A percentile compares a stretch with the other conserved stretches of the same genome.
phyloP scores from a whole-genome alignment of 2,888 invertebrate species.

The Tridacna gigas region DNA sequence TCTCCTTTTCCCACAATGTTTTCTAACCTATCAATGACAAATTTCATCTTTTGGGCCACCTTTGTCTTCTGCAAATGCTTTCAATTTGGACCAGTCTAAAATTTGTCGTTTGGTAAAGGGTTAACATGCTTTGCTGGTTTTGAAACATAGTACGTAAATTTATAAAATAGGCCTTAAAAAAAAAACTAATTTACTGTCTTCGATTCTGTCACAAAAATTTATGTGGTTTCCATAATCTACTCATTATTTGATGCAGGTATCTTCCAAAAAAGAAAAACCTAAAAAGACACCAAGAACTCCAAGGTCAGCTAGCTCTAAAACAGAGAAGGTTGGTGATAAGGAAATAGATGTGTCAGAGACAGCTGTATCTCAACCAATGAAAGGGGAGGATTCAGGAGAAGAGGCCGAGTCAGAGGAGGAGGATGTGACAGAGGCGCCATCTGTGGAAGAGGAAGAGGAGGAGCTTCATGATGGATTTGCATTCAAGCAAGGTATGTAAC shows the following conservation, averaged over 20 bases:
- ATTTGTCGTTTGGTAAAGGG: no score
- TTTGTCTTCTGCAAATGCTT: neutral
- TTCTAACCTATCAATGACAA: no score
- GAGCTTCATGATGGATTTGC: conserved; percentile 79
- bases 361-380: conserved; percentile 32
- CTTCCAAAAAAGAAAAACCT: conserved; percentile 22
- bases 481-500: conserved; percentile 73
- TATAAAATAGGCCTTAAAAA: no score
- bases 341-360: conserved; percentile 12
- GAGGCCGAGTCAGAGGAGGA: conserved; percentile 63
- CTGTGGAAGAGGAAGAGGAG: conserved; percentile 61
- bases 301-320: neutral
- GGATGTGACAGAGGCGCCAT: conserved; percentile 57
- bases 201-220: no score
- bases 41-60: no score
- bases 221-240: neutral
- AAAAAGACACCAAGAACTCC: conserved; percentile 32
- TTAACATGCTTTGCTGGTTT: no score
- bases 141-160: no score
- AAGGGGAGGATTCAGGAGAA: conserved; percentile 48
- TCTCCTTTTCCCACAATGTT: neutral
- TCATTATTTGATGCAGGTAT: conserved; percentile 5
- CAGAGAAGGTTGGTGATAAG: conserved; percentile 32
- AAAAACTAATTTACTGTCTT: no score
- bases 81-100: no score